Base-by-base conservation (phyloP, 1,140 invertebrate species). In the Frieseomelitta varia region DNA sequence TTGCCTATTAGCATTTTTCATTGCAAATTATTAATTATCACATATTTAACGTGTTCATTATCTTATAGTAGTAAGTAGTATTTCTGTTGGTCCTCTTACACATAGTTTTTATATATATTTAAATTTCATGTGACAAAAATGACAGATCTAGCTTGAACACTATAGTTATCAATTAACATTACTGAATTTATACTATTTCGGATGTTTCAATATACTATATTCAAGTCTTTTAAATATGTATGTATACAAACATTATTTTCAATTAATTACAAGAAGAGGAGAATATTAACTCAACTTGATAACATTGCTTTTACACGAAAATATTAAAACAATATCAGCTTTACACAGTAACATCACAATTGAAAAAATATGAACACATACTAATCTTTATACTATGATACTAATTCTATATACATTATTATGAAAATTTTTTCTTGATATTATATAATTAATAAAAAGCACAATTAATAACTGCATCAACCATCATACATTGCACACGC, bases 71-170 rank as follows among this genome's bases (percentile, higher is more conserved):
- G 1, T 53, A 51, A 56, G 1, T 78, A 74, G 19, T 81, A 69
- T 21, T 87, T 88, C 67, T 15, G 10, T 88, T 88, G 83, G 86
- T 88, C 87, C 82, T 88, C 61, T 65, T 85, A 75, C 34, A 68
- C 39, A 74, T 58, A 79, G 56, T 88, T 81, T 65, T 19, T 24
- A 14, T 55, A 63, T 27, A 67, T 56, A 24, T 34, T 73, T 67
- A 61, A 24, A 51, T 76, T 83, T 51, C 34, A 53, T 55, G 77
- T 79, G 14, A 61, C 51, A 79, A 87, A 75, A 84, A 72, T 65
- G 65, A 68, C 27, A 74, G 51, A 73, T 39, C 14, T 65, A n/a
- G 30, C 65, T 15, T 30, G 61, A 63, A 65, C 67, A 39, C 47
- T 47, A 53, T 34, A 84, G 75, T 30, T 34, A 79, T 51, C 2